Percentiles rank a stretch among this genome's conserved stretches.
phyloP scores from a whole-genome alignment of 1,140 invertebrate genomes.

The Drosophila littoralis region DNA sequence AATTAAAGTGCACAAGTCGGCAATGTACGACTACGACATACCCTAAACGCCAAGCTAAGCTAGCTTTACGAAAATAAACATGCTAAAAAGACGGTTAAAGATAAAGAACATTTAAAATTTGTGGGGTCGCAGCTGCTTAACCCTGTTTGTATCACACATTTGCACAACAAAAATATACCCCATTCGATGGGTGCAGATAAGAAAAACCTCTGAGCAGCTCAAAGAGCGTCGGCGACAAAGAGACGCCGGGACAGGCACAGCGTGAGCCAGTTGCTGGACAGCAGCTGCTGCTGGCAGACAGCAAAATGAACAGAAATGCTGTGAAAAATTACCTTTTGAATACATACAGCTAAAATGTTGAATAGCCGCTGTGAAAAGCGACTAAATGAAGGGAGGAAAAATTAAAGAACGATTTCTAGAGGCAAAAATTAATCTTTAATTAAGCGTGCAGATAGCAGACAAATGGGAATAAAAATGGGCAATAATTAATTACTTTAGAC shows the following conservation, averaged over 20 bases:
- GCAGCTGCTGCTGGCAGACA: constrained; percentile 64
- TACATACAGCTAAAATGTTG: constrained; percentile 44
- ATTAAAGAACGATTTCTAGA: not conserved
- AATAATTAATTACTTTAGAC: too few species aligned
- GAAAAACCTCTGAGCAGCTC: constrained; percentile 27
- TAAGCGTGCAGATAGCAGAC: not conserved
- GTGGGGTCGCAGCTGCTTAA: too few species aligned
- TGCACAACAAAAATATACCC: too few species aligned
- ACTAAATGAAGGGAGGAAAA: constrained; percentile 21
- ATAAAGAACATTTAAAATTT: too few species aligned
- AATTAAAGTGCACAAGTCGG: not conserved
- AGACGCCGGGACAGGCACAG: not conserved
- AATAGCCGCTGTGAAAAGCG: not conserved
- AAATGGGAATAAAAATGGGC: not conserved
- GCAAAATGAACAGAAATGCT: constrained; percentile 42
- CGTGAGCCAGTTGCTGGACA: constrained; percentile 54
- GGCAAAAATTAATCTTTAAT: not conserved
- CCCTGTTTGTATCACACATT: too few species aligned
- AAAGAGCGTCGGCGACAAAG: constrained; percentile 51
- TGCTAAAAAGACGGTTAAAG: too few species aligned
- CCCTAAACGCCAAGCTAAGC: too few species aligned
- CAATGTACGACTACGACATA: too few species aligned
- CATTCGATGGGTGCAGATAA: too few species aligned
- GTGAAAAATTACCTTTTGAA: constrained; percentile 62
- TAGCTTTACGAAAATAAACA: too few species aligned